A percentile compares a stretch with the other conserved stretches of the same genome.
Evolutionary conservation across 2,888 invertebrate genomes (phyloP).

Genomic region (Idaea biselata): DNA sequence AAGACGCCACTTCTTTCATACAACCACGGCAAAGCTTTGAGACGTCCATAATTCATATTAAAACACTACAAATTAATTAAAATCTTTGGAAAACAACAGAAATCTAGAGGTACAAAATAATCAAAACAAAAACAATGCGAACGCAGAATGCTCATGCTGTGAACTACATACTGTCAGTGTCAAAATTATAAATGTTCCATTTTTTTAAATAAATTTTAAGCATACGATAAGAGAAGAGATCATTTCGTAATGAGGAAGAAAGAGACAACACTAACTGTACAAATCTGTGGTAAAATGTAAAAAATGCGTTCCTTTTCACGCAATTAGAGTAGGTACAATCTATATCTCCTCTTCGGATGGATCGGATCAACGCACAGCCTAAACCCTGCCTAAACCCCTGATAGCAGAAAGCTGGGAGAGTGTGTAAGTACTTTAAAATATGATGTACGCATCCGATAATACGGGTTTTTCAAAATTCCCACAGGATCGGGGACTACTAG

Average conservation of each 20-base stretch:
- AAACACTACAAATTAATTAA: not conserved
- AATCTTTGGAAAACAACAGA: not conserved
- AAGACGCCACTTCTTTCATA: conserved; percentile 64
- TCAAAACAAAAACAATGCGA: not conserved
- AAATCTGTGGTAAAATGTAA: not conserved
- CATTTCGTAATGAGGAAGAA: not conserved
- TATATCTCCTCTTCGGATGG: too few relatives aligned
- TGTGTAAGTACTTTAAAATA: too few relatives aligned
- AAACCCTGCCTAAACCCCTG: too few relatives aligned
- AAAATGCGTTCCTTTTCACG: conserved; percentile 11
- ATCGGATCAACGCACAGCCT: too few relatives aligned
- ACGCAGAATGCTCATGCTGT: too few relatives aligned
- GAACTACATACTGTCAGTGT: not conserved
- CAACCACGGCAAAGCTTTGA: conserved; percentile 62
- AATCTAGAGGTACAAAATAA: not conserved
- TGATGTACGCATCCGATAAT: too few relatives aligned
- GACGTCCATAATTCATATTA: conserved; percentile 46
- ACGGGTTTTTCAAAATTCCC: too few relatives aligned
- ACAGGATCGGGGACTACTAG: too few relatives aligned
- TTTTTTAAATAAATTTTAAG: not conserved
- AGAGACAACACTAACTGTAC: not conserved
- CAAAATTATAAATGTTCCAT: not conserved
- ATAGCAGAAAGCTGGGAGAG: too few relatives aligned
- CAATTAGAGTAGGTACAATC: not conserved
- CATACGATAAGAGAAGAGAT: not conserved